Evolutionary conservation across 2,113 vertebrate genomes (phyloP).

Genomic region (Atlantisia rogersi): DNA sequence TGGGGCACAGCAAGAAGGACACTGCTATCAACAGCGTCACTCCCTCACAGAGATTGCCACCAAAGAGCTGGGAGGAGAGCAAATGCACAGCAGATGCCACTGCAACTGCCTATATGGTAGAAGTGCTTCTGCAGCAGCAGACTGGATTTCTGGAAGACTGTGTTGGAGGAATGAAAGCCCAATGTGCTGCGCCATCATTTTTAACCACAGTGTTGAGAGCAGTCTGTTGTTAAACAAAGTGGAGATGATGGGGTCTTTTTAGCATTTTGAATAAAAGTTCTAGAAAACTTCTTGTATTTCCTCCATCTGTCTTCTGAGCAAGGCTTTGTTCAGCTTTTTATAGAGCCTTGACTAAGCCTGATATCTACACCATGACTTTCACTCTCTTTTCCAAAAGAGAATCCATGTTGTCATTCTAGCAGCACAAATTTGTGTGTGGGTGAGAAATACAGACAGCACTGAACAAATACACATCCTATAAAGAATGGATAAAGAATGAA

Average conservation of each 20-base stretch:
- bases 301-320: not conserved
- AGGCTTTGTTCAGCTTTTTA: not conserved
- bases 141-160: not conserved
- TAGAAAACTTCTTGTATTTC: not conserved
- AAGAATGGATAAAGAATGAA: not conserved
- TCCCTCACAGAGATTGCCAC: fast-evolving
- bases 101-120: fast-evolving
- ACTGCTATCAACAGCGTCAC: not conserved
- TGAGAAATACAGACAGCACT: not conserved
- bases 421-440: not conserved
- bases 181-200: not conserved
- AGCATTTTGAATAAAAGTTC: not conserved
- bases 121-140: fast-evolving
- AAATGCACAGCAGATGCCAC: not conserved
- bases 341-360: not conserved
- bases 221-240: not conserved
- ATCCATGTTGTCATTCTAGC: not conserved
- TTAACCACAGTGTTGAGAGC: not conserved
- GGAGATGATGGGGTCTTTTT: not conserved
- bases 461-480: not conserved
- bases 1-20: not conserved
- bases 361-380: not conserved
- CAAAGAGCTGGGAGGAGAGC: not conserved
- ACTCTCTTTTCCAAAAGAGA: not conserved
- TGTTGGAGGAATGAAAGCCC: not conserved